These are phyloP conservation scores for Bimastos eiseni DNA, from an alignment of 2,888 invertebrate species.

Conservation along the genomic window DNA sequence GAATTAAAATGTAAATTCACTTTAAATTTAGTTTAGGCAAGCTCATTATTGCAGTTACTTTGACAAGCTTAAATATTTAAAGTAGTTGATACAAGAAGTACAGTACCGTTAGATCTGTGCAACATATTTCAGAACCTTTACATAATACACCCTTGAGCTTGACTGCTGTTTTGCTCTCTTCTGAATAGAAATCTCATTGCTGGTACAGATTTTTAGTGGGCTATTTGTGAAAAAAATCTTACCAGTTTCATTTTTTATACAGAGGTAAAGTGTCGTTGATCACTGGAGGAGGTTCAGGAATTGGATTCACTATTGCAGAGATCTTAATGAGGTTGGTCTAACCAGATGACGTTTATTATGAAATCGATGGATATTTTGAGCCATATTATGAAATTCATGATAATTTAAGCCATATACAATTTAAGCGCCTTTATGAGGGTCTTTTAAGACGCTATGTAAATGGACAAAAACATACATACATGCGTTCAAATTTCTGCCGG, in stretches of 20 bases:
- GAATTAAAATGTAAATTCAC: neutral
- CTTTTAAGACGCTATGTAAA: no score
- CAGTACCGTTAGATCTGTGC: neutral
- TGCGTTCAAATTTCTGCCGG: no score
- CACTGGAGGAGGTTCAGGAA: constrained; percentile 60
- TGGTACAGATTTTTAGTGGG: neutral
- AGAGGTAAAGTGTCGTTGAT: constrained; percentile 59
- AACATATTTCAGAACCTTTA: neutral
- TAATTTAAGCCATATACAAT: neutral
- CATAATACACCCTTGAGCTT: neutral
- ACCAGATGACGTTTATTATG: neutral
- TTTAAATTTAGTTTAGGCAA: neutral
- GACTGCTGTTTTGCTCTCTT: neutral
- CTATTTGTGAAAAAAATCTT: neutral
- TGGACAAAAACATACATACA: no score
- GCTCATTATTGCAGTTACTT: neutral
- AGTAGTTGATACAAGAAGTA: neutral
- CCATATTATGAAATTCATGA: no score
- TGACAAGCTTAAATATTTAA: neutral
- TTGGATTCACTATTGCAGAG: constrained; percentile 60
- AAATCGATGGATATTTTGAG: no score
- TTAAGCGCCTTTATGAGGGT: no score
- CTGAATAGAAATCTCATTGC: neutral
- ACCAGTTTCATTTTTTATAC: constrained; percentile 40
- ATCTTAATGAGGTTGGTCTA: constrained; percentile 56